These are phyloP conservation scores for Acanthopagrus latus DNA, from an alignment of 2,797 vertebrate species.

Conservation along the genomic window DNA sequence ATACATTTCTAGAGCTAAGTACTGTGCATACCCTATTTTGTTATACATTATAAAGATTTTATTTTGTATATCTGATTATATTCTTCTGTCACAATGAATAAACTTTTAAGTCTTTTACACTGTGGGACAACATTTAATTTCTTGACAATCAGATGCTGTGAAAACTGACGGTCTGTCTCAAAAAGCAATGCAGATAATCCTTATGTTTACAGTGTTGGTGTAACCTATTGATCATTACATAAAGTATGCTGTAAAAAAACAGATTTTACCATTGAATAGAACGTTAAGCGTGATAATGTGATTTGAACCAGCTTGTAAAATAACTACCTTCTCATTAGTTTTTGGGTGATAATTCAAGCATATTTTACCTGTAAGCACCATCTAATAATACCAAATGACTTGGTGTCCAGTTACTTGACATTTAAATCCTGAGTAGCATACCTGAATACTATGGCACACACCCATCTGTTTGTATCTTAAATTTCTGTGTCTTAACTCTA, in stretches of 20 bases:
- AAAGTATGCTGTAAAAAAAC: background rate
- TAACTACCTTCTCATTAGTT: too few relatives aligned
- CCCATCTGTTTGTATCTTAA: background rate
- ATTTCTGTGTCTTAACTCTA: background rate
- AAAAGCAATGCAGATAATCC: background rate
- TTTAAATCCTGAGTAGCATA: background rate
- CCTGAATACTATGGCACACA: background rate
- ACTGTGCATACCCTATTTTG: background rate
- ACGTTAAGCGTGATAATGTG: background rate
- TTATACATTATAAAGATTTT: background rate
- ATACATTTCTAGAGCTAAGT: background rate
- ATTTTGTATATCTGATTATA: constrained; percentile 2
- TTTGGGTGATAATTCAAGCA: background rate
- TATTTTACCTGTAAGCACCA: background rate
- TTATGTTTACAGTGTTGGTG: background rate
- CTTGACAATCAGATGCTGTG: too few relatives aligned
- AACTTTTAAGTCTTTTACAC: background rate
- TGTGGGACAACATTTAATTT: background rate
- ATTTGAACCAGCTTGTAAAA: background rate
- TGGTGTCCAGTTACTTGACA: background rate
- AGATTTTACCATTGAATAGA: background rate
- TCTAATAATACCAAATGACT: background rate
- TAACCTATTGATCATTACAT: background rate
- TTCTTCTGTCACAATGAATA: constrained; percentile 5
- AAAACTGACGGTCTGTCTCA: background rate